Evolutionary conservation across 2,113 vertebrate species (phyloP), one percentile per base, ranked within the genome.

Genomic region (Coptodon rendalli): DNA sequence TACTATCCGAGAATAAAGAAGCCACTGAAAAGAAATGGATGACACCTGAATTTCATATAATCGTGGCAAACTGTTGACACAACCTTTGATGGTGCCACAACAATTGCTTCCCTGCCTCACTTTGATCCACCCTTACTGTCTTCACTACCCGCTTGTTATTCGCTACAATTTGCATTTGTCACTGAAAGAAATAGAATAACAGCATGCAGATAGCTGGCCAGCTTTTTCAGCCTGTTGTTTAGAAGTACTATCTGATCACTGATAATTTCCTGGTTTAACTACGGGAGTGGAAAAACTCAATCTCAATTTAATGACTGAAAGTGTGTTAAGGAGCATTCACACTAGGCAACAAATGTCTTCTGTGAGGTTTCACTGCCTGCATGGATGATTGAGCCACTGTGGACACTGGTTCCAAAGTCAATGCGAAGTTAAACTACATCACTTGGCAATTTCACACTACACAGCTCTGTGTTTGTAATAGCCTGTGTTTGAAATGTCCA

Each of bases 401-500:
- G 89, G 81, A 86, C 87, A 86, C 78, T 50, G 38, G 56, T 83
- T 89, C 86, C 29, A 85, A 48, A 90, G 84, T 83, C 88, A 79
- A 53, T 40, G 71, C 38, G 79, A 79, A 82, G 79, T 81, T 89
- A 84, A 71, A 45, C 61, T 53, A 84, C 89, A 88, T 79, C 79
- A 78, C 83, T 85, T 86, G 84, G 76, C 81, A 89, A 89, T 91
- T 91, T 91, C 84, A 89, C 89, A 89, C 83, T 85, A 86, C 89
- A 91, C 80, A 81, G 87, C 68, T 83, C 84, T 59, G 83, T 82
- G 87, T 89, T 89, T 86, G 61, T 81, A 85, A 87, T 45, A 89
- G 54, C 38, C 17, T 79, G 79, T 61, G 66, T 86, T 81, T 85
- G 71, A 86, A 86, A 82, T 82, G 71, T 84, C 68, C 48, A 82